Evolutionary conservation across 2,797 vertebrate species (phyloP).

Genomic region (Naso thynnoides): DNA sequence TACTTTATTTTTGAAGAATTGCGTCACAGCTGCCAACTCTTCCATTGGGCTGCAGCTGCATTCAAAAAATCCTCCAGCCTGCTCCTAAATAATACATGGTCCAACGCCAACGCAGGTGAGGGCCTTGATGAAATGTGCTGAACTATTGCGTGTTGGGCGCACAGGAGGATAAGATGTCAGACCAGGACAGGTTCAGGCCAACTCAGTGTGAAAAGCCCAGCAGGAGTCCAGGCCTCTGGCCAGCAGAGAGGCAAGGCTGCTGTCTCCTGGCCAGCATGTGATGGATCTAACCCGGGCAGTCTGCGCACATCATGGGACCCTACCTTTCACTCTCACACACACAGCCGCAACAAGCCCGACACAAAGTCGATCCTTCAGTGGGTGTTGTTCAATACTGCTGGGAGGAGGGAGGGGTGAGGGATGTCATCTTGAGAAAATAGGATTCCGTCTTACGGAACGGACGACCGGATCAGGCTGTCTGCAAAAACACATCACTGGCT

Average conservation of each 20-base stretch:
- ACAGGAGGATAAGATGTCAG: constrained; percentile 62
- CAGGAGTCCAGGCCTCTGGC: constrained; percentile 38
- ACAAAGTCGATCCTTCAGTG: constrained; percentile 65
- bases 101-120: constrained; percentile 39
- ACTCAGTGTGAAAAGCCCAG: constrained; percentile 52
- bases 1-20: not conserved
- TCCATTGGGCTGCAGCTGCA: constrained; percentile 36
- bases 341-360: constrained; percentile 2
- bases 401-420: constrained; percentile 24
- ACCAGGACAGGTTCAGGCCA: constrained; percentile 54
- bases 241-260: constrained; percentile 34
- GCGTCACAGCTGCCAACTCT: constrained; percentile 33
- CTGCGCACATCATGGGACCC: constrained; percentile 29
- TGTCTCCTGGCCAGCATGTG: constrained; percentile 37
- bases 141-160: constrained; percentile 29
- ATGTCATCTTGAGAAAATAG: constrained; percentile 61
- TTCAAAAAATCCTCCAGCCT: constrained; percentile 36
- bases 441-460: constrained; percentile 45
- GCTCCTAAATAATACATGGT: constrained; percentile 64
- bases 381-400: constrained; percentile 55
- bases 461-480: constrained; percentile 40
- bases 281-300: constrained; percentile 55
- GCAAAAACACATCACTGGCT: constrained; percentile 40
- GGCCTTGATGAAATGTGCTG: constrained; percentile 32
- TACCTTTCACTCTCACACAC: constrained; percentile 34